These are phyloP conservation scores for Leptodirus hochenwartii DNA, from an alignment of 2,888 invertebrate genomes.

Conservation along the genomic window DNA sequence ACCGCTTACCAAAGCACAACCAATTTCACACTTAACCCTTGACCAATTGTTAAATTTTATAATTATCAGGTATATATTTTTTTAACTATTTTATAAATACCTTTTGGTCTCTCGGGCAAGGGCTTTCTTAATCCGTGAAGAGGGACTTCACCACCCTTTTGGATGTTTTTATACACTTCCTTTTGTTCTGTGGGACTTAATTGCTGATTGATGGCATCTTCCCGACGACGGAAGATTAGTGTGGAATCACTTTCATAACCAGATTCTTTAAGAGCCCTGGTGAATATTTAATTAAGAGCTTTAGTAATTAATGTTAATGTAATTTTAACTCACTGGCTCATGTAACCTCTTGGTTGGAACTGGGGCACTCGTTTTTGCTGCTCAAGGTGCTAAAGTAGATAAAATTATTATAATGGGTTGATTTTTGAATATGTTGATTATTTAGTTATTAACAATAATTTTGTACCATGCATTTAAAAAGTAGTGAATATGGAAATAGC, in stretches of 20 bases:
- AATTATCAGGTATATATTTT: not conserved
- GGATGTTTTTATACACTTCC: conserved; percentile 71
- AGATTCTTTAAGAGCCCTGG: conserved; percentile 69
- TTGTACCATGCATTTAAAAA: too few species aligned
- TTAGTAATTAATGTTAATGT: conserved; percentile 6
- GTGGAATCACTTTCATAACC: conserved; percentile 87
- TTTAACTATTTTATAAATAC: conserved; percentile 25
- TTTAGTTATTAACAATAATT: too few species aligned
- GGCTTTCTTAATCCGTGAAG: conserved; percentile 79
- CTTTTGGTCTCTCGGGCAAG: conserved; percentile 68
- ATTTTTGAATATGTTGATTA: too few species aligned
- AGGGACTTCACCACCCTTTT: conserved; percentile 90
- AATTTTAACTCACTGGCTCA: conserved; percentile 50
- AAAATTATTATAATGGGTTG: conserved; percentile 17
- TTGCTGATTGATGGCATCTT: conserved; percentile 40
- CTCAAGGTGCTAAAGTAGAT: conserved; percentile 44
- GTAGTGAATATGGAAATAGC: too few species aligned
- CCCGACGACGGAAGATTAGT: conserved; percentile 62
- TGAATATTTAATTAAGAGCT: conserved; percentile 12
- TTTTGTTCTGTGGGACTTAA: conserved; percentile 70
- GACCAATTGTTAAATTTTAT: too few species aligned
- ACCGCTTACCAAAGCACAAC: conserved; percentile 4
- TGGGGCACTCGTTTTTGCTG: conserved; percentile 45
- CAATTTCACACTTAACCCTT: too few species aligned
- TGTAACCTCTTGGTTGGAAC: conserved; percentile 53